These are phyloP conservation scores for Staurois parvus DNA, from an alignment of 2,797 vertebrate genomes.

Conservation along the genomic window DNA sequence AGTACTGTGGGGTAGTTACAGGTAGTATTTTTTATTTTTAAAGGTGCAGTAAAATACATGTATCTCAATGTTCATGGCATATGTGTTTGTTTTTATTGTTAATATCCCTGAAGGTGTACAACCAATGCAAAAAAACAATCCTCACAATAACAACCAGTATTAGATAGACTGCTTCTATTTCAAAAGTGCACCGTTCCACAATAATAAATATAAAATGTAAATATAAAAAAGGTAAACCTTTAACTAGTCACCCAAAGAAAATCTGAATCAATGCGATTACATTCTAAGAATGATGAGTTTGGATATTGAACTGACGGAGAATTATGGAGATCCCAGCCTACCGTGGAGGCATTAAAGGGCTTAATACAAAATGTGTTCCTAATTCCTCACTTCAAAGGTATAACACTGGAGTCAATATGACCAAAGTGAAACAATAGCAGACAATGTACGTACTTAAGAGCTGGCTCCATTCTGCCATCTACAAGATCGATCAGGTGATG, in stretches of 20 bases:
- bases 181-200: not conserved
- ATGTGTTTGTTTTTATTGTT: not conserved
- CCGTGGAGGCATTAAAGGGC: not conserved
- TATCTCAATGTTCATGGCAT: too few species aligned
- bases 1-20: too few species aligned
- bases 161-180: conserved; percentile 3
- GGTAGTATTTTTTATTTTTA: too few species aligned
- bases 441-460: not conserved
- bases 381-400: conserved; percentile 2
- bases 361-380: not conserved
- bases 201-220: not conserved
- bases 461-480: too few species aligned
- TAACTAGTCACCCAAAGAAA: too few species aligned
- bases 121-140: conserved; percentile 23
- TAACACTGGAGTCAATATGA: not conserved
- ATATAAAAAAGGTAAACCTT: not conserved
- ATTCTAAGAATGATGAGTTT: too few species aligned
- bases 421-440: not conserved
- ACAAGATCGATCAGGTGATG: too few species aligned
- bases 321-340: not conserved
- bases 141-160: conserved; percentile 14
- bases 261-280: too few species aligned
- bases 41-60: too few species aligned
- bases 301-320: too few species aligned
- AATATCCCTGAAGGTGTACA: not conserved